Evolutionary conservation across 2,797 vertebrate species (phyloP), one percentile per base, ranked within the genome.

Genomic region (Diplodus sargus): DNA sequence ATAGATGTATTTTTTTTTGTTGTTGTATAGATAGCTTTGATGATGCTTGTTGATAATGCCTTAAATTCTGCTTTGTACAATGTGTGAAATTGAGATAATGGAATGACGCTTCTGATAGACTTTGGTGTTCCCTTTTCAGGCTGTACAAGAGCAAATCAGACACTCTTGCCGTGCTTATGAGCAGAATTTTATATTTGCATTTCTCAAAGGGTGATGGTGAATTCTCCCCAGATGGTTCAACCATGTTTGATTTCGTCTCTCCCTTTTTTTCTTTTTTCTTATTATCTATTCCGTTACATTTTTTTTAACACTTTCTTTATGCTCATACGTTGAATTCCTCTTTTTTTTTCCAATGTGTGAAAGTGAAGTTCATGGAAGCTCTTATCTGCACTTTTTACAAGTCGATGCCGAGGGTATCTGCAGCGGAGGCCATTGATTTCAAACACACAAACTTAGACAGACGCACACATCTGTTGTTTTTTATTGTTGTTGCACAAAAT

Each of bases 1-100:
- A 93, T 94, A 91, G 62, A 64, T 87, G 81, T 80, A 17, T 82
- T 79, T 73, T 84, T 52, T 70, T 74, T 62, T 74, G 83, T 85
- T 28, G 25, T 28, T 28, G 90, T 94, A 91, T 81, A 92, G 85
- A 85, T 93, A 61, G 81, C 87, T 95, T 94, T 87, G 86, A 90
- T 87, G 86, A 90, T 86, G 93, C 94, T 93, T 95, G 93, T 95
- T 68, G 63, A 88, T 95, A 95, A 93, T 91, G 95, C 95, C 95
- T 96, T 96, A 96, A 94, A 89, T 91, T 92, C 87, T 90, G 92
- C 93, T 92, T 91, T 82, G 87, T 93, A 91, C 82, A 91, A 87
- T 85, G 70, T 93, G 85, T 92, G 85, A 71, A 88, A 82, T 58
- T 70, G 65, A 84, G 87, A 81, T 61, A 34, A 79, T 77, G 70